Evolutionary conservation across 2,888 invertebrate species (phyloP), one percentile per base, ranked within the genome.

Genomic region (Drosophila hamatofila): DNA sequence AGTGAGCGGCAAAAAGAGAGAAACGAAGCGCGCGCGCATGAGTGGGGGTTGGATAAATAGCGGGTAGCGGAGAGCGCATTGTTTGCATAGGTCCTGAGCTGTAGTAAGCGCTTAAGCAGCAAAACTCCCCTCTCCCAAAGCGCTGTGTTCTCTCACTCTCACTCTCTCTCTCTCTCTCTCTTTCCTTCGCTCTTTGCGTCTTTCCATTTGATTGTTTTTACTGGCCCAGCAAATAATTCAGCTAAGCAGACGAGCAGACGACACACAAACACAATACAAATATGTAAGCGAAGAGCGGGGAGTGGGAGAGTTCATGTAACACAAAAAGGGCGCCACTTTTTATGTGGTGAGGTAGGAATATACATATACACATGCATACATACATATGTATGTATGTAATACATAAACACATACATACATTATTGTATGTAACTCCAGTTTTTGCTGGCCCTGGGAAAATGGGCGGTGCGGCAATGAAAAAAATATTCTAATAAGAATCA

Each of bases 321-420:
- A 60, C 54, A 74, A 83, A 85, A 87, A 89, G 73, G 82, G 88
- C 81, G 86, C 87, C 86, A 86, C 89, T 89, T 88, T 88, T 88
- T 88, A 73, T 83, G 56, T 75, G 80, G 87, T 84, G 87, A 87
- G 87, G 87, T 87, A 87, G 87, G 87, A 88, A 89, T 64, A 74
- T 48, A 67, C 56, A 64, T 48, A 67, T 58, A 64, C 33, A 56
- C 44, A 60, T 42, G 81, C 63, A 67, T 59, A 51, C 54, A 52
- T 52, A 63, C 41, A 58, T 64, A 57, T 58, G 37, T 27, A 63
- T 44, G 60, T 64, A 57, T 58, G 37, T 27, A 65, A 41, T 56
- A 44, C 35, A 52, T 59, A 52, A 9, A 46, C n/a, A 46, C 16
- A 55, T 23, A 61, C 16, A n/a, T 33, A 21, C 58, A 46, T 62